Base-by-base conservation (phyloP, 2,888 invertebrate genomes). In the Tetramorium bicarinatum region DNA sequence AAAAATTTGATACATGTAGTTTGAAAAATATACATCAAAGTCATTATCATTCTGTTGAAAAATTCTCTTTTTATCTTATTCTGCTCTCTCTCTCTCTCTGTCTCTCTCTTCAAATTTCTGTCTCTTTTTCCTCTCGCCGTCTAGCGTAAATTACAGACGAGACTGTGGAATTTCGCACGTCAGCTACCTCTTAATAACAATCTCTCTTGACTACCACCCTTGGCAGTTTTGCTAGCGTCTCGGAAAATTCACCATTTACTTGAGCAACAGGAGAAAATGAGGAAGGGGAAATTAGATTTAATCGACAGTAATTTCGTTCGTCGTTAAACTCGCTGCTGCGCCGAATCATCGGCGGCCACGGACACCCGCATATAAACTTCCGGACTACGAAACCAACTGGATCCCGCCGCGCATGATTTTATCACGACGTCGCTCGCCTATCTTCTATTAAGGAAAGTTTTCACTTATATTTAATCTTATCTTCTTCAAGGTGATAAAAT, bases 171-270 rank as follows among this genome's bases (percentile, higher is more conserved):
- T 41, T 77, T 59, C 62, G 56, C 69, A 72, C 82, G 61, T 88
- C 77, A 84, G 77, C 71, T 62, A 79, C 38, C 79, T 75, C 87
- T 85, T 89, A 83, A 85, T 84, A 87, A 84, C 83, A 72, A 77
- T 44, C 72, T 41, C 72, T 64, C 52, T 76, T 41, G 74, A 49
- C 59, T 74, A 61, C 67, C 41, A 6, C n/a, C 29, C 29, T 4
- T 34, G 74, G 54, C 61, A 61, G 34, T 18, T 18, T 18, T 18
- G 15, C 29, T 59, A 21, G 66, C 81, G 74, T 87, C 82, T 84
- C 83, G 69, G 61, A 62, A 84, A 80, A 87, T 83, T 77, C 83
- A 83, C 82, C 84, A 87, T 91, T 90, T 89, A 87, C 38, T 76
- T 83, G 90, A 52, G n/a, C 66, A 82, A 72, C 34, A 56, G 54